Evolutionary conservation across 2,888 invertebrate species (phyloP).

Genomic region (Pristionchus exspectatus): DNA sequence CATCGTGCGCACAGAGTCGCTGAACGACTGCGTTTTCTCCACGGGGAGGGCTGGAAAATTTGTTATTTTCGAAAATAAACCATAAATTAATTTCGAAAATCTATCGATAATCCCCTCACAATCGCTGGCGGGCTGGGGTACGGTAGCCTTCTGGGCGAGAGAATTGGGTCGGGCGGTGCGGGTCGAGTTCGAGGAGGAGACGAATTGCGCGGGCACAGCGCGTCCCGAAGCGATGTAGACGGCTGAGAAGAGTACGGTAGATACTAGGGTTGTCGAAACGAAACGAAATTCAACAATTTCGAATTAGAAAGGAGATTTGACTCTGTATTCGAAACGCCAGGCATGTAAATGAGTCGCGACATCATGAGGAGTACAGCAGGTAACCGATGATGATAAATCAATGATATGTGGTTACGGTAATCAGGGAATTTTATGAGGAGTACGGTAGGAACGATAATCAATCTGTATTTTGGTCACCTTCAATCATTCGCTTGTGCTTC

Average conservation of each 20-base stretch:
- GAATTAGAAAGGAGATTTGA: too few species aligned
- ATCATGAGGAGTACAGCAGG: not conserved
- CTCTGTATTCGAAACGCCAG: too few species aligned
- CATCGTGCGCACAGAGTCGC: not conserved
- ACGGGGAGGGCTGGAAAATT: not conserved
- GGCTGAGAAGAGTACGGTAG: not conserved
- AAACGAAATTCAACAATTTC: too few species aligned
- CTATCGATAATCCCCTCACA: not conserved
- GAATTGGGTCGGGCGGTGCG: not conserved
- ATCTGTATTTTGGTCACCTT: not conserved
- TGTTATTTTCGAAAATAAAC: too few species aligned
- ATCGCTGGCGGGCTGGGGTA: not conserved
- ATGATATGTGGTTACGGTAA: not conserved
- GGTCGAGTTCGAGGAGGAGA: slow-evolving; percentile 8
- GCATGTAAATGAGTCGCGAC: too few species aligned
- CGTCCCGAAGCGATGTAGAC: slow-evolving; percentile 41
- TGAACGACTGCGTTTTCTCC: not conserved
- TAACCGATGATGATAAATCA: not conserved
- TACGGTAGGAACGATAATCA: not conserved
- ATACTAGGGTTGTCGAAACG: too few species aligned
- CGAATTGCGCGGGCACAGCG: slow-evolving; percentile 4
- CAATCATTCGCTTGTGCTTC: slow-evolving; percentile 47
- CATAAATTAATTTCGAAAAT: not conserved
- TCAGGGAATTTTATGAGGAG: not conserved
- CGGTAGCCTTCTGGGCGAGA: not conserved